Evolutionary conservation across 2,113 vertebrate species (phyloP).

Genomic region (Microtus richardsoni): DNA sequence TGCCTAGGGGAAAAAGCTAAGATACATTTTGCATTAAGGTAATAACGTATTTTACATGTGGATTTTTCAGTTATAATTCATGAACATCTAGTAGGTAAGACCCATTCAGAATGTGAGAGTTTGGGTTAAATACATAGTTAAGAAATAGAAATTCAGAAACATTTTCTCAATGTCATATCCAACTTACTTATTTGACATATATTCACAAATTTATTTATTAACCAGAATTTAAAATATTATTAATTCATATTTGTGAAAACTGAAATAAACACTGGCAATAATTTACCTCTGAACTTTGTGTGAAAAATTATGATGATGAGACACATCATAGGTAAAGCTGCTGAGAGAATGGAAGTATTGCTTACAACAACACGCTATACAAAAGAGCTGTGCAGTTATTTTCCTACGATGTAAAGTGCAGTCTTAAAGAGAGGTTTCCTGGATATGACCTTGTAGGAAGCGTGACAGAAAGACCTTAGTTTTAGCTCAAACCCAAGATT

Average conservation of each 20-base stretch:
- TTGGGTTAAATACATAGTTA: background rate
- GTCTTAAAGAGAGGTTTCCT: background rate
- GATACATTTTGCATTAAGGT: background rate
- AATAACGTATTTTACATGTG: conserved; percentile 17
- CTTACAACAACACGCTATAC: background rate
- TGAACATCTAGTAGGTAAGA: background rate
- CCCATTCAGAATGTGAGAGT: conserved; percentile 32
- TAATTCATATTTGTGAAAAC: conserved; percentile 42
- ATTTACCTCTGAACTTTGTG: conserved; percentile 13
- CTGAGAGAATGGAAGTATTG: background rate
- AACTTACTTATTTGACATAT: background rate
- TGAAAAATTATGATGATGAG: background rate
- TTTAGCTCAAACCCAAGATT: conserved; percentile 3
- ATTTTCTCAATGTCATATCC: background rate
- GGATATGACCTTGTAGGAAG: background rate
- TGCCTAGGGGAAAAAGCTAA: background rate
- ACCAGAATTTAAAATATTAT: conserved; percentile 30
- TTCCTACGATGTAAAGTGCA: background rate
- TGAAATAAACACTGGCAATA: background rate
- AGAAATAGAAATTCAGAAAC: background rate
- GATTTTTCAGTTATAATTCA: background rate
- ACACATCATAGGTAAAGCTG: conserved; percentile 20
- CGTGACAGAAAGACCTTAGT: background rate
- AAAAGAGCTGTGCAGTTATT: background rate
- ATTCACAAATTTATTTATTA: conserved; percentile 19